Base-by-base conservation (phyloP, 2,113 vertebrate species). In the Mustela lutreola region DNA sequence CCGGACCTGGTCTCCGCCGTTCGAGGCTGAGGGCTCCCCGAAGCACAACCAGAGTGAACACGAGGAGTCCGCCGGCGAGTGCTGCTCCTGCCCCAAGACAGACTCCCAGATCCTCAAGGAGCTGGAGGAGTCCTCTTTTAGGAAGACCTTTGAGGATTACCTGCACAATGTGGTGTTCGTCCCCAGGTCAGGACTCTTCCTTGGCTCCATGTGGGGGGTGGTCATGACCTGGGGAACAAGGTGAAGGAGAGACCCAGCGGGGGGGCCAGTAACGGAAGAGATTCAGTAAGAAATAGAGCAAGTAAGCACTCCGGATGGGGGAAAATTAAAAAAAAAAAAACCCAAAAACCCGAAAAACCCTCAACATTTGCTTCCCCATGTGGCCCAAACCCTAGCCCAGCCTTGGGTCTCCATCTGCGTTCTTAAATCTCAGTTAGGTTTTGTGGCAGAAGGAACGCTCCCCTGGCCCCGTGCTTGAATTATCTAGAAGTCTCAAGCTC, bases 121-220 rank as follows among this genome's bases (percentile, higher is more conserved):
- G 97, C 99, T 99, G n/a, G 99, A 99, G 79, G 99, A 99, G 96
- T 99, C 99, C 0, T 99, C 99, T 1, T 99, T 99, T 97, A 98
- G 99, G 98, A 99, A 99, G 98, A 99, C 99, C 0, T 99, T 99
- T 0, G 99, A 99, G 98, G 99, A 99, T 96, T 99, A 99, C 92
- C 99, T 99, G 53, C 99, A 99, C 98, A 99, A 99, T 0, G 99
- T 99, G 97, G 99, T 99, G 2, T 99, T 99, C 21, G 99, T 99
- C 75, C 99, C 99, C 98, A 99, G 99, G 99, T 99, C 97, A 88
- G 96, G 22, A 11, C 45, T 8, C 0, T 7, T 8, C 9, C 0
- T n/a, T 19, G 48, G 71, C 62, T 42, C 67, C 53, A 33, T 2
- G 39, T 6, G 42, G 75, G 71, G 65, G 63, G 16, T 14, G 71